phyloP scores from a whole-genome alignment of 2,888 invertebrate genomes.

The Habroteleia sp. region DNA sequence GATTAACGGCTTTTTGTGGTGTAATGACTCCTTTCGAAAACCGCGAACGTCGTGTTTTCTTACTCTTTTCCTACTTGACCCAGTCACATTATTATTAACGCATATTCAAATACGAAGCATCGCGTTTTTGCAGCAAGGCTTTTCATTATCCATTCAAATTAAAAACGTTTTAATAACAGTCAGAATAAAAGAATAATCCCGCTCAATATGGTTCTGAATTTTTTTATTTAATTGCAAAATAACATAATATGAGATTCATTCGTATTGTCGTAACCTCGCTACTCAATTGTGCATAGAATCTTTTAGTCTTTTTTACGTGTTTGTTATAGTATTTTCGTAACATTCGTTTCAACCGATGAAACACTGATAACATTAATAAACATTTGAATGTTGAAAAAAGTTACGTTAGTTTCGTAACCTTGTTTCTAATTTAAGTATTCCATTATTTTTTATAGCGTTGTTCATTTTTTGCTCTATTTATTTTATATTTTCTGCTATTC shows the following conservation, averaged over 20 bases:
- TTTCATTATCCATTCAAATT: constrained; percentile 33
- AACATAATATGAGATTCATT: too few species aligned
- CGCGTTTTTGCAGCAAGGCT: constrained; percentile 13
- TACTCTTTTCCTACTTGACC: constrained; percentile 53
- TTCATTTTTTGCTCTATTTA: constrained; percentile 50
- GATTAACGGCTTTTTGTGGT: constrained; percentile 66
- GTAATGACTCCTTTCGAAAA: constrained; percentile 63
- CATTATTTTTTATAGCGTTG: constrained; percentile 30
- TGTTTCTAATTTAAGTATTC: constrained; percentile 26
- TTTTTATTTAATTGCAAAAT: too few species aligned
- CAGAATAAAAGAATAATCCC: constrained; percentile 2
- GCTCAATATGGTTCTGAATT: too few species aligned
- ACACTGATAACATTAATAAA: too few species aligned
- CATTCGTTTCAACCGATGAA: too few species aligned
- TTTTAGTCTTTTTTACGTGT: too few species aligned
- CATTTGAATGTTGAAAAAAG: too few species aligned
- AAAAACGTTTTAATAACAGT: constrained; percentile 34
- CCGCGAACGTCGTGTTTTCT: constrained; percentile 48
- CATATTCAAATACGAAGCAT: constrained; percentile 32
- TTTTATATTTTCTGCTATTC: constrained; percentile 30
- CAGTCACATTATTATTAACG: constrained; percentile 50
- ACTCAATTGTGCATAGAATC: too few species aligned
- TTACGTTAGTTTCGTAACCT: constrained; percentile 17
- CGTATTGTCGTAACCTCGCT: too few species aligned
- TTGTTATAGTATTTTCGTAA: too few species aligned